Conservation (phyloP, 1,140 invertebrate genomes). For the Lepidotrigona ventralis region DNA sequence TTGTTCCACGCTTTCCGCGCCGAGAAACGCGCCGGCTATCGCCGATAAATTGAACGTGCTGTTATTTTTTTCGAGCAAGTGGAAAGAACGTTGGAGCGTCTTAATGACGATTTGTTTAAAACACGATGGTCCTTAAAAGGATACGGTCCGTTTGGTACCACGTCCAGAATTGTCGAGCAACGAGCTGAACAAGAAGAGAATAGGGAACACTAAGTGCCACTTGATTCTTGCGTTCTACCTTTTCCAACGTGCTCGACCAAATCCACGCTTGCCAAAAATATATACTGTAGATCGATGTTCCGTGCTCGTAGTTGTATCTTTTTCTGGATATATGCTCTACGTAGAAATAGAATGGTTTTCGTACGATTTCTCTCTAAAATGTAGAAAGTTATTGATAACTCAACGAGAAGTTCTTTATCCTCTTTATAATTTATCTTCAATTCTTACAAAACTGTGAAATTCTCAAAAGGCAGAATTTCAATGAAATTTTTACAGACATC, state of each 20-base stretch:
- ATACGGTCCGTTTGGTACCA: neutral
- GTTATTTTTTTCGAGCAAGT: neutral
- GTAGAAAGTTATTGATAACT: neutral
- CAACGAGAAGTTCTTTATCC: neutral
- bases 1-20: neutral
- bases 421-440: neutral
- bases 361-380: neutral
- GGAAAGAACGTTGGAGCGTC: neutral
- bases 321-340: neutral
- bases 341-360: neutral
- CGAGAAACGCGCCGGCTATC: neutral
- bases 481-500: too few species aligned
- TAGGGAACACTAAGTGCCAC: neutral
- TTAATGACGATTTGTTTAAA: neutral
- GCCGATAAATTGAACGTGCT: neutral
- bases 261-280: conserved; percentile 26
- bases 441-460: too few species aligned
- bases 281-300: conserved; percentile 1
- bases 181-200: neutral
- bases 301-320: too few species aligned
- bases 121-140: neutral
- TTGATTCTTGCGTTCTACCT: neutral
- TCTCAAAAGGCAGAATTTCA: too few species aligned
- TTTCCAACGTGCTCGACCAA: too few species aligned
- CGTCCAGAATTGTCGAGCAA: neutral